Evolutionary conservation across 2,888 invertebrate species (phyloP), one percentile per base, ranked within the genome.

Genomic region (Drosophila siamana): DNA sequence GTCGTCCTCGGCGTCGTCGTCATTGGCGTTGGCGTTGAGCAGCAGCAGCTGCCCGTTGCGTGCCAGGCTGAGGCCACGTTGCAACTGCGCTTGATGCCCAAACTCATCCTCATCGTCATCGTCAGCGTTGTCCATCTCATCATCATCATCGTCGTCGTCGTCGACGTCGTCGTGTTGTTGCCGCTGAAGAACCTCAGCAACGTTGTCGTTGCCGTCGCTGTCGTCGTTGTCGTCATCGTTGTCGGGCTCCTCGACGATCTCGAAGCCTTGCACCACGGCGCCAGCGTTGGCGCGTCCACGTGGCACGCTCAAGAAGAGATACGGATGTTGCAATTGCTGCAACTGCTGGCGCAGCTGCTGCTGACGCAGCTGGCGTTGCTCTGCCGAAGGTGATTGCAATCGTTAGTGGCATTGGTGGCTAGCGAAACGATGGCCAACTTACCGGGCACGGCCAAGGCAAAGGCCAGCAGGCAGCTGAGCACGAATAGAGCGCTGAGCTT

Each of bases 281-380:
- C 86, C 89, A 15, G 79, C 87, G 54, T 77, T 83, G 19, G 86
- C 73, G 0, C 89, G 88, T 3, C 78, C 78, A 8, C 80, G 81
- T 15, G 90, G 89, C 33, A 82, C 78, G n/a, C 81, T 84, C 2
- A 91, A 55, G 52, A 90, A 89, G 4, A 91, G 69, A 46, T 89
- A 90, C 3, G 91, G 91, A 65, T 89, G 90, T 38, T 85, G 88
- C 51, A 47, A 69, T 40, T 50, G 46, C 26, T 66, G 75, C 48
- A 40, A 24, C 13, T 46, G 63, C 46, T 66, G 69, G 1, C 69
- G 74, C 50, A 64, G 24, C 24, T 64, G 69, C 9, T 55, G 65
- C 0, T 38, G 36, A 19, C 68, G 63, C 38, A 51, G 15, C 16
- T 52, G 51, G n/a, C 79, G 76, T 8, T 79, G 59, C 55, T 89